Evolutionary conservation across 2,113 vertebrate species (phyloP), one percentile per base, ranked within the genome.

Genomic region (Labeo catla): DNA sequence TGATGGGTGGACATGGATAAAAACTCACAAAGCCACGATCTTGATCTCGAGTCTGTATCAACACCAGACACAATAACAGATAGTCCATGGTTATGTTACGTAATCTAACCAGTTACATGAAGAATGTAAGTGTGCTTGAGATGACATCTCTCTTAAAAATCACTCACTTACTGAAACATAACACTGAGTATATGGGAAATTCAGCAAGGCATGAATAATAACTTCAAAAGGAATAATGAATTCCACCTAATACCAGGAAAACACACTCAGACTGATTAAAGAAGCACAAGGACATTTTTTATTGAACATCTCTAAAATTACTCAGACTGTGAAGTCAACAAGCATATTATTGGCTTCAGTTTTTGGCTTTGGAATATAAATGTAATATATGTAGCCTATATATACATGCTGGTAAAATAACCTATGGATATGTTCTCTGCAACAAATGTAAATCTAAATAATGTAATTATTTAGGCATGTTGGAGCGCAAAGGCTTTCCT

Each of bases 31-130:
- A 28, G n/a, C 72, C 8, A 16, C 28, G 19, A 34, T 73, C 57
- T 81, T 54, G 66, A 74, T 63, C 65, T 50, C 0, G 28, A 57
- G 34, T 47, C 63, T 39, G 45, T 76, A n/a, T 81, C 23, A 76
- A 68, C 11, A 65, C 82, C 45, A 85, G 57, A 84, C 83, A 80
- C 52, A 74, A 84, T 79, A 84, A 34, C 61, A 85, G 77, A 81
- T 61, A 49, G 47, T 76, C 36, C 12, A 66, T 7, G 28, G 65
- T 36, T 21, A 9, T 8, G 1, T 72, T 72, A 43, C 6, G 1
- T 21, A 73, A 45, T 72, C 34, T 9, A 34, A 34, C 63, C 63
- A 16, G 6, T 66, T 36, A 39, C 65, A 68, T 39, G 8, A 39
- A 39, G 66, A 70, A 19, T 70, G 34, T 39, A 16, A 68, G 7